phyloP scores from a whole-genome alignment of 37 sponge, comb jelly and placozoan species.

The Agelas oroides region DNA sequence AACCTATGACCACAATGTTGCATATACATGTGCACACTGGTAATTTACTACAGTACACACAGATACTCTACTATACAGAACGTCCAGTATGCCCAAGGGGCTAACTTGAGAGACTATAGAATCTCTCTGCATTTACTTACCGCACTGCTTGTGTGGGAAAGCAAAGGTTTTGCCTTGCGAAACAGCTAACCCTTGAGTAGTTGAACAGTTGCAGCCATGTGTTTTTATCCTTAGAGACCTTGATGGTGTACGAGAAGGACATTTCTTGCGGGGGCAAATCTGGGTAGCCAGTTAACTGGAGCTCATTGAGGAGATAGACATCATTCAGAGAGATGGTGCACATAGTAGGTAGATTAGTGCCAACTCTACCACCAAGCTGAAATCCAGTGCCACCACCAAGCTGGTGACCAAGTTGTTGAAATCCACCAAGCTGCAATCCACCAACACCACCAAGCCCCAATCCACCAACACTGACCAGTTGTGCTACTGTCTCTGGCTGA shows the following conservation, averaged over 20 bases:
- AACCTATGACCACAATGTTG: no score
- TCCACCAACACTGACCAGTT: no score
- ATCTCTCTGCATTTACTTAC: conserved; percentile 19
- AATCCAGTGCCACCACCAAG: not conserved
- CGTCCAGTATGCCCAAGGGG: no score
- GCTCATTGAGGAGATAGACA: not conserved
- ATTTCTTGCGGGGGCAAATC: not conserved
- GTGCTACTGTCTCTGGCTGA: no score
- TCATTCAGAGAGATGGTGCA: not conserved
- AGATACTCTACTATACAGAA: no score
- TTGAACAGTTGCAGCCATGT: conserved; percentile 31
- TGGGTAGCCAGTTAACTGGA: conserved; percentile 7
- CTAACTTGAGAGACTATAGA: no score
- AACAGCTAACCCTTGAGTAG: conserved; percentile 18
- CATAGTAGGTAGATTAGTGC: not conserved
- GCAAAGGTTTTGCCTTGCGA: not conserved
- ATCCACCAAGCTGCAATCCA: no score
- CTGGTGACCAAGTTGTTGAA: no score
- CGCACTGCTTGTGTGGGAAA: conserved; percentile 33
- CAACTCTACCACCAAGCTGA: not conserved
- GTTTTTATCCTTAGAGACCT: conserved; percentile 6
- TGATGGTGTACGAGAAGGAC: conserved; percentile 19
- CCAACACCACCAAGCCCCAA: no score
- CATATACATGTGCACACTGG: no score
- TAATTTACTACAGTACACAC: no score